Evolutionary conservation across 2,888 invertebrate species (phyloP).

Genomic region (Torymus aiolomorphi): DNA sequence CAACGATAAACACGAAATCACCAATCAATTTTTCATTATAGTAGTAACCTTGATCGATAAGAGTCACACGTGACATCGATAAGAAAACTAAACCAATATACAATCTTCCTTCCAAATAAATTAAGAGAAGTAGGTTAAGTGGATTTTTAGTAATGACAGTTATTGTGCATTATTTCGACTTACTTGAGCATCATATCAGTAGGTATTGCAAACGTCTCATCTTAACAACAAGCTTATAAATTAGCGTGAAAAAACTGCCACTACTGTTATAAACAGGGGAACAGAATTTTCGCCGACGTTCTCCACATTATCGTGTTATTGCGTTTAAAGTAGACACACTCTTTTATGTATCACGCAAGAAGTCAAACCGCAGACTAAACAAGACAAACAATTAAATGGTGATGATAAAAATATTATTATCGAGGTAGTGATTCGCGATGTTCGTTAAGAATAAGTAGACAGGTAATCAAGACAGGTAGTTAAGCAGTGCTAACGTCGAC

Average conservation of each 20-base stretch:
- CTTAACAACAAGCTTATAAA: too few relatives aligned
- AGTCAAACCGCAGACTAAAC: constrained; percentile 38
- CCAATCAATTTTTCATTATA: constrained; percentile 16
- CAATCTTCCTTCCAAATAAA: background rate
- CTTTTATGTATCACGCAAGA: constrained; percentile 9
- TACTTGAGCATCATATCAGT: background rate
- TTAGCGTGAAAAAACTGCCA: background rate
- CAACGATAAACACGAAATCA: constrained; percentile 1
- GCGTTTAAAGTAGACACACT: constrained; percentile 5
- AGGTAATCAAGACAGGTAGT: background rate
- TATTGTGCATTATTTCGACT: too few relatives aligned
- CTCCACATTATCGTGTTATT: constrained; percentile 30
- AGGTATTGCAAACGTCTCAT: background rate
- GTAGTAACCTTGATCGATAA: constrained; percentile 48
- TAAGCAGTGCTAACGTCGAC: background rate
- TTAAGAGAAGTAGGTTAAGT: constrained; percentile 25
- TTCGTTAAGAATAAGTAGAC: background rate
- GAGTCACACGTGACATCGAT: constrained; percentile 15
- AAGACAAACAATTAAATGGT: constrained; percentile 25
- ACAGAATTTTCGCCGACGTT: constrained; percentile 7
- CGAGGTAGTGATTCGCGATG: background rate
- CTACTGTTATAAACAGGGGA: background rate
- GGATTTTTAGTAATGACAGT: background rate
- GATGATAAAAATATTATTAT: constrained; percentile 1
- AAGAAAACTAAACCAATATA: constrained; percentile 25